Evolutionary conservation across 2,113 vertebrate species (phyloP).

Genomic region (Apaloderma vittatum): DNA sequence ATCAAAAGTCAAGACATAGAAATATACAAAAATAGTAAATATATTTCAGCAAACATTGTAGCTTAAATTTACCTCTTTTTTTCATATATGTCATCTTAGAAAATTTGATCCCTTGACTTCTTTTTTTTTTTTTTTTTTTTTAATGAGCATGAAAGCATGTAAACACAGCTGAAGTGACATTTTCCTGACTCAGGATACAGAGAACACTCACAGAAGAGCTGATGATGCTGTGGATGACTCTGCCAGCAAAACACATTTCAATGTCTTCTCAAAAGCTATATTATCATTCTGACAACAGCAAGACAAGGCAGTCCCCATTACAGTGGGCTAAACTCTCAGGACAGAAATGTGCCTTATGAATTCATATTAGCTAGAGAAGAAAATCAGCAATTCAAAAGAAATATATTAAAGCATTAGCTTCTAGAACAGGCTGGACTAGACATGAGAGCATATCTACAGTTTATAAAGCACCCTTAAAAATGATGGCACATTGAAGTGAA

Average conservation of each 20-base stretch:
- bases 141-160: neutral
- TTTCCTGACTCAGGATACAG: constrained; percentile 26
- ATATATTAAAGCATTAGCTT: neutral
- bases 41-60: neutral
- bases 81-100: neutral
- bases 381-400: neutral
- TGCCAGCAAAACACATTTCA: constrained; percentile 27
- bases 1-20: neutral
- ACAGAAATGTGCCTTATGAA: neutral
- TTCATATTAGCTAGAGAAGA: neutral
- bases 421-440: neutral
- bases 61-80: neutral
- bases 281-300: neutral
- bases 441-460: neutral
- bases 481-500: neutral
- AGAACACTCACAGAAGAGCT: neutral
- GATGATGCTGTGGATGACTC: neutral
- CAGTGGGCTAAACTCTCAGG: neutral
- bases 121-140: neutral
- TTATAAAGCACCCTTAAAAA: neutral
- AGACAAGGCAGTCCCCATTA: neutral
- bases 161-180: constrained; percentile 34
- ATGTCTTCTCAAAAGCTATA: constrained; percentile 7
- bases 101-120: neutral
- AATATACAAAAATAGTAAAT: neutral